Conservation (phyloP, 2,888 invertebrate genomes). For the Thymelicus acteon region DNA sequence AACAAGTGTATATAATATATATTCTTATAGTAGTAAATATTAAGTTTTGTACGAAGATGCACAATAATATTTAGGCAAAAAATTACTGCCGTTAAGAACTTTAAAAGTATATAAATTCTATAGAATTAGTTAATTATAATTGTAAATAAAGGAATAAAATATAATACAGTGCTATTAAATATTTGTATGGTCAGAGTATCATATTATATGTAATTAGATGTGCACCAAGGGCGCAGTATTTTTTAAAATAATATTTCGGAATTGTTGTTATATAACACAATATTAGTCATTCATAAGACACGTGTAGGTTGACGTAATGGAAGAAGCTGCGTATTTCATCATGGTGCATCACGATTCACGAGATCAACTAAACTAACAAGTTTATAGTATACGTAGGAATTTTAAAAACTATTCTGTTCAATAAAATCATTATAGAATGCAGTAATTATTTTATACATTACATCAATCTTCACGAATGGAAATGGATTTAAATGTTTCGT, state of each 20-base stretch:
- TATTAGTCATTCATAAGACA: conserved; percentile 63
- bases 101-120: conserved; percentile 59
- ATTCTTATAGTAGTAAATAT: conserved; percentile 75
- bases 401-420: background rate
- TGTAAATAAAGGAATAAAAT: conserved; percentile 69
- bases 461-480: conserved; percentile 44
- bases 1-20: conserved; percentile 59
- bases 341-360: background rate
- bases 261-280: conserved; percentile 63
- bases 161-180: conserved; percentile 59
- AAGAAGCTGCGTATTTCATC: conserved; percentile 38
- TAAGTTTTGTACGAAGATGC: conserved; percentile 67
- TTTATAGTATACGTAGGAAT: background rate
- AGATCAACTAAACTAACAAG: background rate
- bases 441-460: conserved; percentile 24
- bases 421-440: background rate
- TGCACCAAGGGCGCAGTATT: conserved; percentile 70
- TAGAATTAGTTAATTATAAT: conserved; percentile 60
- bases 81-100: conserved; percentile 55
- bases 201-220: conserved; percentile 46
- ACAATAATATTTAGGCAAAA: conserved; percentile 59
- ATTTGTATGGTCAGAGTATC: conserved; percentile 53
- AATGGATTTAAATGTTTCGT: conserved; percentile 67
- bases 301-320: conserved; percentile 61
- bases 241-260: conserved; percentile 55